A percentile compares a stretch with the other conserved stretches of the same genome.
Conservation (phyloP, 2,888 invertebrate genomes). For the Hypselothyrea guttata region DNA sequence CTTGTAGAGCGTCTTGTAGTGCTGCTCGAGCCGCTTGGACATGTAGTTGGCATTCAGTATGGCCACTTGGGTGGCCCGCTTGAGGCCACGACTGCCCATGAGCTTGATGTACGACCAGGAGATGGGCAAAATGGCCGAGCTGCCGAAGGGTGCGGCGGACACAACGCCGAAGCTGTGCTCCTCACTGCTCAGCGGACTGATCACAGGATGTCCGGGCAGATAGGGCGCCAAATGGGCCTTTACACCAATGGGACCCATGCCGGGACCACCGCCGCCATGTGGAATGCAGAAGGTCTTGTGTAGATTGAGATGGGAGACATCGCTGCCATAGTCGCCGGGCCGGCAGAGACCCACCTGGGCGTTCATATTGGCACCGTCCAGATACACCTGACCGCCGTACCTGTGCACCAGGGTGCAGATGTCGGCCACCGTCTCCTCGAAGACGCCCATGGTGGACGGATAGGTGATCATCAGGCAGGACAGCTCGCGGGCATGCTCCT, state of each 20-base stretch:
- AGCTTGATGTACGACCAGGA: constrained; percentile 99
- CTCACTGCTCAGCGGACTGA: constrained; percentile 86
- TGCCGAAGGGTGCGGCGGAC: constrained; percentile 98
- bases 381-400: constrained; percentile 98
- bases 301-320: constrained; percentile 98
- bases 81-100: constrained; percentile 96
- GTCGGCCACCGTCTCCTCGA: constrained; percentile 96
- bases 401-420: constrained; percentile 95
- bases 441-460: constrained; percentile 99
- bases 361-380: constrained; percentile 99
- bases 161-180: constrained; percentile 92
- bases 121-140: constrained; percentile 98
- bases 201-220: constrained; percentile 96
- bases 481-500: constrained; percentile 89
- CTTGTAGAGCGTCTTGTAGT: constrained; percentile 94
- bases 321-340: constrained; percentile 99
- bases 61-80: constrained; percentile 96
- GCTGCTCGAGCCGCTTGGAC: constrained; percentile 92
- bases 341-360: constrained; percentile 98
- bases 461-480: constrained; percentile 99
- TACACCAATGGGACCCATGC: constrained; percentile 99
- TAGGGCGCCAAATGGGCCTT: constrained; percentile 97
- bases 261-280: constrained; percentile 99
- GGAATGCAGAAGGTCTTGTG: constrained; percentile 99
- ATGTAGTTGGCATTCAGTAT: constrained; percentile 99